Evolutionary conservation across 2,888 invertebrate species (phyloP), one percentile per base, ranked within the genome.

Genomic region (Syrphus vitripennis): DNA sequence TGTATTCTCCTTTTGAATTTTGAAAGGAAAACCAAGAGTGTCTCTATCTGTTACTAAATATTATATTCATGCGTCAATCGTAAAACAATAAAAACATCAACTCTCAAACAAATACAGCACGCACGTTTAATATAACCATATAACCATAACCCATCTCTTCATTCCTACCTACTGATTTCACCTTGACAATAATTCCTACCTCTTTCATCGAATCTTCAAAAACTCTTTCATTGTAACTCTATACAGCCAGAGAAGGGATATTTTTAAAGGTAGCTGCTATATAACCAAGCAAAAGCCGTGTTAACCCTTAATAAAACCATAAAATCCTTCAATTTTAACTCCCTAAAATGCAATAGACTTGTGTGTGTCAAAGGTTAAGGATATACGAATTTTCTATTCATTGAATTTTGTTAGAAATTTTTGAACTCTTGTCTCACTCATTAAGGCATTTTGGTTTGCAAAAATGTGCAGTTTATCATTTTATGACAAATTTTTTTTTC

Each of bases 291-390:
- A n/a, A n/a, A n/a, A n/a, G 67, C 77, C 84, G 87, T 89, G 90
- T 89, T 91, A 90, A 90, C 90, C 90, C 90, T 90, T 89, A 90
- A 90, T 91, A 90, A 90, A 90, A 91, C 90, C 90, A 90, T 91
- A 90, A 90, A 90, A 90, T 90, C 90, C 90, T 90, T 91, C 90
- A 86, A 78, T 74, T 86, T 80, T 72, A 78, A 81, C 78, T 78
- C 78, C 40, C 65, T 69, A 19, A 50, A 76, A 69, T 79, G 69
- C 48, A 42, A 55, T 6, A 21, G 14, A 42, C 29, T n/a, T n/a
- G n/a, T n/a, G n/a, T n/a, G n/a, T 50, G 70, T 61, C 71, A 83
- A 80, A 80, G 83, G 79, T 71, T 80, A 74, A 21, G 21, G 63
- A 75, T 65, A 14, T 16, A 40, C 5, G 16, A 14, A 3, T 42